A percentile compares a stretch with the other conserved stretches of the same genome.
Evolutionary conservation across 2,113 vertebrate genomes (phyloP).

Genomic region (Tauraco erythrolophus): DNA sequence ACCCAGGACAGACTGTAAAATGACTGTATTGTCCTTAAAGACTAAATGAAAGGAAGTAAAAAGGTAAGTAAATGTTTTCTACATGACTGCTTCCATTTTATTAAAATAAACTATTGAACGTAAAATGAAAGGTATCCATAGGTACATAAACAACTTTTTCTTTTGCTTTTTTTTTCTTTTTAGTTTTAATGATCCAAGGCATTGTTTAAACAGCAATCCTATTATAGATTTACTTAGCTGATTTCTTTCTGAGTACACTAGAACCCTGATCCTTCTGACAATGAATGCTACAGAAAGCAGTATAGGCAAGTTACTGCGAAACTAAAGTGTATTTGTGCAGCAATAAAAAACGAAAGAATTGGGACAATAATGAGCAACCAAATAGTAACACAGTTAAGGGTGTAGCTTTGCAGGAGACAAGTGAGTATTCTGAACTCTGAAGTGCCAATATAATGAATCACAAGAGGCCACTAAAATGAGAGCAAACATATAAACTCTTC

Average conservation of each 20-base stretch:
- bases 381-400: background rate
- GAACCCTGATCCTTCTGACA: background rate
- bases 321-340: slow-evolving; percentile 15
- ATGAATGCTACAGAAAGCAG: background rate
- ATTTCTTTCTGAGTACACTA: background rate
- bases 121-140: slow-evolving; percentile 4
- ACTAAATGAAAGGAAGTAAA: background rate
- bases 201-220: slow-evolving; percentile 1
- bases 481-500: slow-evolving; percentile 49
- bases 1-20: background rate
- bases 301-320: background rate
- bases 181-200: background rate
- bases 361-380: slow-evolving; percentile 31
- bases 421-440: slow-evolving; percentile 40
- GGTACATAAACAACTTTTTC: background rate
- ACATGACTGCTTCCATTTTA: background rate
- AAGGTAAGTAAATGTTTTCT: background rate
- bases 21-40: background rate
- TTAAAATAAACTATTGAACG: background rate
- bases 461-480: slow-evolving; percentile 47
- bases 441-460: slow-evolving; percentile 53
- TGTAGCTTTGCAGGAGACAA: slow-evolving; percentile 45
- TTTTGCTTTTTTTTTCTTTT: background rate
- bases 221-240: background rate
- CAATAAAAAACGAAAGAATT: slow-evolving; percentile 2